Evolutionary conservation across 2,797 vertebrate species (phyloP).

Genomic region (Anguilla obscura): DNA sequence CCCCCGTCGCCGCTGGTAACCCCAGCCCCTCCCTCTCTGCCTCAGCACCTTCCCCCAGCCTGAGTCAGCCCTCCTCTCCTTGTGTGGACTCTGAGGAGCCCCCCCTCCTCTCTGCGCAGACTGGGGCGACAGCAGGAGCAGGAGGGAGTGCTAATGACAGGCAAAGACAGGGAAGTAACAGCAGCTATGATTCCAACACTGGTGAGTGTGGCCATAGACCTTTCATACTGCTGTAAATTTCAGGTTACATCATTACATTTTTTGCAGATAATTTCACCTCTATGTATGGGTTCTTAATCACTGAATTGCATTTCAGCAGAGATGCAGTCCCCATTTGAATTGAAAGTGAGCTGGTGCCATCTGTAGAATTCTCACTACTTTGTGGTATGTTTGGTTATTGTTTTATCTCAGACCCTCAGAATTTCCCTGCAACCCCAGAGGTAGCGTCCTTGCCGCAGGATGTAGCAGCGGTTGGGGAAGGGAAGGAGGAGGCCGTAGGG

Average conservation of each 20-base stretch:
- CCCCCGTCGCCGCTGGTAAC: slow-evolving; percentile 57
- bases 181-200: slow-evolving; percentile 80
- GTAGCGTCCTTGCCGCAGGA: slow-evolving; percentile 57
- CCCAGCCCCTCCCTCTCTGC: slow-evolving; percentile 68
- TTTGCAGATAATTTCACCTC: background rate
- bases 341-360: background rate
- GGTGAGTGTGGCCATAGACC: slow-evolving; percentile 60
- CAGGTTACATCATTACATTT: background rate
- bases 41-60: slow-evolving; percentile 68
- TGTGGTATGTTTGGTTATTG: background rate
- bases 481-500: slow-evolving; percentile 65
- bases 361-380: background rate
- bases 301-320: background rate
- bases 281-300: background rate
- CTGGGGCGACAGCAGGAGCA: slow-evolving; percentile 41
- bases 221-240: background rate
- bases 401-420: slow-evolving; percentile 66
- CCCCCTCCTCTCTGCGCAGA: slow-evolving; percentile 56
- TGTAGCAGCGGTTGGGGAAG: slow-evolving; percentile 58
- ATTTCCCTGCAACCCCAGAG: slow-evolving; percentile 60
- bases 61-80: slow-evolving; percentile 76
- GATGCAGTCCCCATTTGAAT: background rate
- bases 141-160: slow-evolving; percentile 57
- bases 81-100: slow-evolving; percentile 74
- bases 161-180: slow-evolving; percentile 79